Evolutionary conservation across 2,113 vertebrate species (phyloP).

Genomic region (Platichthys flesus): DNA sequence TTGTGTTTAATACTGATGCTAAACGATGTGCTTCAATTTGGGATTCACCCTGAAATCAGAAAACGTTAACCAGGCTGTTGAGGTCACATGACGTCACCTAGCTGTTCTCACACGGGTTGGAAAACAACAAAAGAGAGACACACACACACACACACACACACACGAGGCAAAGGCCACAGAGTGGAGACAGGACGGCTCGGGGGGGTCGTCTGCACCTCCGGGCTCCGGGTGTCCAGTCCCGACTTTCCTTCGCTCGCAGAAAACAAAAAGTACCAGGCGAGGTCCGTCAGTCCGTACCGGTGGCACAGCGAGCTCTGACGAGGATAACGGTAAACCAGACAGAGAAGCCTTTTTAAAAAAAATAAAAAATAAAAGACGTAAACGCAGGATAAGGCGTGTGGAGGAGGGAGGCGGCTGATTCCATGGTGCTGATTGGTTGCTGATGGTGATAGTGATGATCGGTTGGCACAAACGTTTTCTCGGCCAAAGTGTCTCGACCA

Average conservation of each 20-base stretch:
- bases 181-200: slow-evolving; percentile 84
- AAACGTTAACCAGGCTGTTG: too few relatives aligned
- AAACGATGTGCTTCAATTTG: slow-evolving; percentile 8
- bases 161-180: slow-evolving; percentile 76
- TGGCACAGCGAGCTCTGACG: slow-evolving; percentile 41
- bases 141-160: slow-evolving; percentile 21
- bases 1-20: background rate
- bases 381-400: slow-evolving; percentile 67
- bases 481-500: slow-evolving; percentile 83
- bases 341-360: slow-evolving; percentile 56
- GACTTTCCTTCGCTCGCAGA: slow-evolving; percentile 36
- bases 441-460: slow-evolving; percentile 55
- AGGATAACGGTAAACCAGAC: slow-evolving; percentile 56
- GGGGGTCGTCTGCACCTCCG: slow-evolving; percentile 85
- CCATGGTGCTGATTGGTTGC: slow-evolving; percentile 47
- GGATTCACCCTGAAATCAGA: background rate
- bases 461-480: slow-evolving; percentile 95
- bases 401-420: slow-evolving; percentile 19
- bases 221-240: slow-evolving; percentile 52
- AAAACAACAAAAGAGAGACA: slow-evolving; percentile 46
- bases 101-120: slow-evolving; percentile 35
- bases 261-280: slow-evolving; percentile 91
- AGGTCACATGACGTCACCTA: slow-evolving; percentile 6
- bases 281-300: slow-evolving; percentile 64
- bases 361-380: slow-evolving; percentile 40